A percentile compares a stretch with the other conserved stretches of the same genome.
Evolutionary conservation across 1,140 invertebrate genomes (phyloP).

Genomic region (Drosophila erecta): DNA sequence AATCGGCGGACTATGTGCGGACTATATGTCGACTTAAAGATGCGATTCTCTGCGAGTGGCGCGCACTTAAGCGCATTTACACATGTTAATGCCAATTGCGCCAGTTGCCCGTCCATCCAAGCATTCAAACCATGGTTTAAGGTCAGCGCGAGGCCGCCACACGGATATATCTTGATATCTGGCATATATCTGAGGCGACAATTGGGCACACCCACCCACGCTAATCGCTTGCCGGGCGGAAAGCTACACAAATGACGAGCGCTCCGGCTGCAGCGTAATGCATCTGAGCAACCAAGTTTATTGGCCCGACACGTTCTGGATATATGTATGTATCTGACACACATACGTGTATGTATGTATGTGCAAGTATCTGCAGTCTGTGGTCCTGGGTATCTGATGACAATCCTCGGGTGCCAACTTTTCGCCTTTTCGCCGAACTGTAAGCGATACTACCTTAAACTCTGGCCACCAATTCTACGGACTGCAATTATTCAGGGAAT

Average conservation of each 20-base stretch:
- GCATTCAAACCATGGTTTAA: constrained; percentile 58
- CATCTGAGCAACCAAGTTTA: constrained; percentile 32
- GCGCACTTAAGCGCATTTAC: constrained; percentile 79
- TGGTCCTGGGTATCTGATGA: constrained; percentile 64
- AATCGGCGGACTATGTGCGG: constrained; percentile 5
- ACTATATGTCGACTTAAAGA: constrained; percentile 1
- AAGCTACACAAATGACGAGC: background rate
- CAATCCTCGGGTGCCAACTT: constrained; percentile 36
- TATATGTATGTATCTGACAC: too few relatives aligned
- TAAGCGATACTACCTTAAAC: constrained; percentile 44
- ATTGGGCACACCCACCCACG: constrained; percentile 76
- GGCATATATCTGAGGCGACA: constrained; percentile 48
- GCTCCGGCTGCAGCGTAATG: constrained; percentile 3
- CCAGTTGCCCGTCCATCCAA: constrained; percentile 30
- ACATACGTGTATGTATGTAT: too few relatives aligned
- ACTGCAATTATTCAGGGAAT: constrained; percentile 45
- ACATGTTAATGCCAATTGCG: constrained; percentile 76
- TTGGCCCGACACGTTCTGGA: constrained; percentile 48
- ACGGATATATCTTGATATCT: constrained; percentile 19
- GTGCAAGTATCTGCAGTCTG: constrained; percentile 7
- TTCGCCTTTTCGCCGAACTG: constrained; percentile 56
- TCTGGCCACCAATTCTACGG: background rate
- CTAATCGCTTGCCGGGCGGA: constrained; percentile 30
- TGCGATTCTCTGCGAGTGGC: constrained; percentile 66
- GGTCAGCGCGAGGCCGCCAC: constrained; percentile 59